These are phyloP conservation scores for Goniozus legneri DNA, from an alignment of 1,140 invertebrate genomes.

Conservation along the genomic window DNA sequence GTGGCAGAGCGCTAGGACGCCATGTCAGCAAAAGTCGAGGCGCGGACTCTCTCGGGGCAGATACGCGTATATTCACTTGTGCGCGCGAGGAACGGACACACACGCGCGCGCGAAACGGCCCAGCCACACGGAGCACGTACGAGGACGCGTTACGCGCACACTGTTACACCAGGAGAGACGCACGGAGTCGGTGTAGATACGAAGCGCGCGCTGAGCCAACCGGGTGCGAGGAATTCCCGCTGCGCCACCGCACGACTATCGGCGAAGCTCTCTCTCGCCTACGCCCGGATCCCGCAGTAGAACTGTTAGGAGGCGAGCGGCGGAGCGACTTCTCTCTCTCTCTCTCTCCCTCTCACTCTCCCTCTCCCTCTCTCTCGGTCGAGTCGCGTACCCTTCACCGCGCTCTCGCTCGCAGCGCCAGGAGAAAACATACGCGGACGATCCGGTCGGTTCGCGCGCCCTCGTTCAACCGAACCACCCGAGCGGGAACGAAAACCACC, in stretches of 20 bases:
- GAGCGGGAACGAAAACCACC: neutral
- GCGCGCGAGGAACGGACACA: conserved; percentile 14
- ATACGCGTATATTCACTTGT: conserved; percentile 20
- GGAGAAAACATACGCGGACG: neutral
- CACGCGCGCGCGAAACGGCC: neutral
- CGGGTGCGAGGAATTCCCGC: conserved; percentile 29
- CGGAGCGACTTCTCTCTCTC: no score
- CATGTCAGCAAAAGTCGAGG: conserved; percentile 49
- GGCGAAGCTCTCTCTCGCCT: conserved; percentile 47
- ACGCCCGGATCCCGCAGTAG: conserved; percentile 40
- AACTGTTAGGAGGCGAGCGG: no score
- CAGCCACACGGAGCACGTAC: neutral
- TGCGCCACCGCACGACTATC: conserved; percentile 45
- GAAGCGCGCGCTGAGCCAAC: conserved; percentile 22
- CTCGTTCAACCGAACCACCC: conserved; percentile 39
- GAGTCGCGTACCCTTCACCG: conserved; percentile 28
- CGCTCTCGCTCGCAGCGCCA: conserved; percentile 16
- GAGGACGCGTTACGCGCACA: neutral
- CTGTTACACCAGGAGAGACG: conserved; percentile 4
- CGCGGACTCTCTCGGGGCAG: conserved; percentile 28
- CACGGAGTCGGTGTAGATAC: conserved; percentile 19
- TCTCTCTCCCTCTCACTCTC: no score
- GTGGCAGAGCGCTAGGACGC: conserved; percentile 48
- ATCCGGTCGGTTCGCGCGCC: conserved; percentile 34
- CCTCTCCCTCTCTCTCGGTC: neutral